Base-by-base conservation (phyloP, 2,797 vertebrate genomes). In the Melanotaenia pygmaea region DNA sequence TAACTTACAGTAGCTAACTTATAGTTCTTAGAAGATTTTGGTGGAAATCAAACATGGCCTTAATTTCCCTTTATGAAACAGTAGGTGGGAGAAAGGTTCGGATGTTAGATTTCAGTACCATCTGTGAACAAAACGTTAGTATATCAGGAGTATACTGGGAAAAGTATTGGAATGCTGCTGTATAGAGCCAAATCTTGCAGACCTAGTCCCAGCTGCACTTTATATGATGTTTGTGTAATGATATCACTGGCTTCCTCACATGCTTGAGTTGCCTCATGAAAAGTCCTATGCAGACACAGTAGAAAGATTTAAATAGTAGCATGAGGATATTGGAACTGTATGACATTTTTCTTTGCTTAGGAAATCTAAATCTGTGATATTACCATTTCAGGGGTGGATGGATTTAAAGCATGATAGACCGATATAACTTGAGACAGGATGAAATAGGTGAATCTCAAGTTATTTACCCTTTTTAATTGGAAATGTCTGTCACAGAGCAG, bases 391-490 rank as follows among this genome's bases (percentile, higher is more conserved):
- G 82, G 82, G 85, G 82, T 85, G 87, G 89, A 70, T 13, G 75
- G 85, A 90, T 92, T 90, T 89, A 91, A 89, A 81, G 75, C 76
- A 80, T 34, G 83, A 91, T 89, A 74, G 72, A 78, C 86, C 76
- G 90, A 93, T 91, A 88, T 86, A 89, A 86, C 77, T 80, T 1
- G 16, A 82, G 81, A 89, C 86, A 82, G 81, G 83, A 71, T 79
- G 77, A 85, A 90, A 89, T 85, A 89, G 92, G 93, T 90, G 84
- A 92, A 88, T 90, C 87, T 88, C 81, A 83, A 88, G 87, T 89
- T 92, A 93, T 93, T 93, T 93, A 92, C 90, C 79, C 61, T 85
- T 86, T 91, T 93, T 94, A 95, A 94, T 94, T 93, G 93, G 89
- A 94, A 93, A 90, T 91, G 92, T 93, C 93, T 88, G 87, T 94